These are phyloP conservation scores for Cuculus canorus DNA, from an alignment of 2,797 vertebrate genomes.

Conservation along the genomic window DNA sequence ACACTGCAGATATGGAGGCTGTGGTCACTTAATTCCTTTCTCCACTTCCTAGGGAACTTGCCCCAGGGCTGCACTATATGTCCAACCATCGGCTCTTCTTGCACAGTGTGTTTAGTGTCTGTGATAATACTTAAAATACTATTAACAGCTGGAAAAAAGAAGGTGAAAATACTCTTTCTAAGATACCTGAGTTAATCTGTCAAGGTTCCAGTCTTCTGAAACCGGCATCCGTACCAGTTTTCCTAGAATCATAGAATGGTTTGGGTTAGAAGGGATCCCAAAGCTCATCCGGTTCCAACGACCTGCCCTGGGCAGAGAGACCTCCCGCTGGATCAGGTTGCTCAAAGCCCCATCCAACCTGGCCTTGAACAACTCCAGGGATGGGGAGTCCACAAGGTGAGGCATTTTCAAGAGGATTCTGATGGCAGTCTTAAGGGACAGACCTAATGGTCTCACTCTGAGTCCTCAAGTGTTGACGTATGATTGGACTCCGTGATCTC, in stretches of 20 bases:
- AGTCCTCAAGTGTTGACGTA: neutral
- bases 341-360: too few species aligned
- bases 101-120: neutral
- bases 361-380: too few species aligned
- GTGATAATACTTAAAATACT: neutral
- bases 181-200: neutral
- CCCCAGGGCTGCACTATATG: neutral
- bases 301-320: too few species aligned
- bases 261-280: too few species aligned
- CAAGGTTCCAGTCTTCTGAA: neutral
- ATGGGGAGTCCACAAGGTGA: too few species aligned
- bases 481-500: too few species aligned
- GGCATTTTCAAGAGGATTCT: neutral
- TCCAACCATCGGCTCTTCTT: neutral
- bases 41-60: neutral
- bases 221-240: fast-evolving
- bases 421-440: neutral
- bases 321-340: too few species aligned
- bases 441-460: neutral
- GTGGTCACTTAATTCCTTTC: neutral
- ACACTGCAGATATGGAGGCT: neutral
- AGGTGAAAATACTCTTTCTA: neutral
- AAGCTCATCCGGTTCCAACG: too few species aligned
- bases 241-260: too few species aligned
- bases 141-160: neutral